Percentiles rank a stretch among this genome's conserved stretches.
phyloP scores from a whole-genome alignment of 2,113 vertebrate species.

The Platysteira castanea region DNA sequence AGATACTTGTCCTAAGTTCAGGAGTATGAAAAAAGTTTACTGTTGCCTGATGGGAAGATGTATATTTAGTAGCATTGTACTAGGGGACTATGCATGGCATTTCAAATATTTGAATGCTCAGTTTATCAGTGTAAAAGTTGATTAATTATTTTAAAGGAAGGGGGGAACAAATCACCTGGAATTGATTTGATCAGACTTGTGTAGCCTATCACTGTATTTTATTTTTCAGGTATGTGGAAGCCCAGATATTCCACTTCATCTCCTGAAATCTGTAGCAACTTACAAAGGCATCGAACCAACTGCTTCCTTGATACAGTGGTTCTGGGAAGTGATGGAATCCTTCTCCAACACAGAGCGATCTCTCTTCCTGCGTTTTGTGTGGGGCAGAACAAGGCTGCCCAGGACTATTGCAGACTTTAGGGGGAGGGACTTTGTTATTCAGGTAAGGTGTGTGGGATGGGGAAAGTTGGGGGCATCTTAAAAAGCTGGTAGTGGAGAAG shows the following conservation, averaged over 20 bases:
- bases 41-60: neutral
- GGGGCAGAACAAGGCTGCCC: constrained; percentile 95
- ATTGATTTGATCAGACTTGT: neutral
- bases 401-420: constrained; percentile 97
- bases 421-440: constrained; percentile 95
- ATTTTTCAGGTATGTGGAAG: constrained; percentile 92
- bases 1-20: neutral
- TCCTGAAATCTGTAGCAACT: constrained; percentile 95
- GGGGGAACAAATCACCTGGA: neutral
- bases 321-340: constrained; percentile 99
- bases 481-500: neutral
- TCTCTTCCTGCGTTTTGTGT: constrained; percentile 95
- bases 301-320: constrained; percentile 91
- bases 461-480: neutral
- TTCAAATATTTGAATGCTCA: neutral
- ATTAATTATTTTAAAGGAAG: neutral
- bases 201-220: neutral
- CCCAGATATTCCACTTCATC: constrained; percentile 96
- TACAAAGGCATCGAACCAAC: constrained; percentile 96
- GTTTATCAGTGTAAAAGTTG: neutral
- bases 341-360: constrained; percentile 97
- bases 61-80: neutral
- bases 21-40: neutral
- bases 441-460: constrained; percentile 73
- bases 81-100: neutral